phyloP scores from a whole-genome alignment of 2,888 invertebrate genomes.

The Schrankia costaestrigalis region DNA sequence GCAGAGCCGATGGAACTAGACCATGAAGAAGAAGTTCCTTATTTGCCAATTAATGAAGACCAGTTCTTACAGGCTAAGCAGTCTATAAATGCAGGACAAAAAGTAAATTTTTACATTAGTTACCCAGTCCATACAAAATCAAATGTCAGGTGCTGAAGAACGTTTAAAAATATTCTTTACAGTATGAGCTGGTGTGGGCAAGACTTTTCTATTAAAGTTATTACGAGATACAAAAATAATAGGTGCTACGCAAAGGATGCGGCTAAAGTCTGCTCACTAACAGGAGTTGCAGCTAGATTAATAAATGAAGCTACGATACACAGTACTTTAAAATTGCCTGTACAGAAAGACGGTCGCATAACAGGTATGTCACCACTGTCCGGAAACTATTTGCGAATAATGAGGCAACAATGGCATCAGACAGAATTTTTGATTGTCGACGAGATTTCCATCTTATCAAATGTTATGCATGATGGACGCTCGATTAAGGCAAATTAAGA shows the following conservation, averaged over 20 bases:
- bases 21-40: conserved; percentile 13
- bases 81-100: conserved; percentile 16
- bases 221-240: conserved; percentile 21
- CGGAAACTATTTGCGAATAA: conserved; percentile 26
- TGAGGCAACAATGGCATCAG: conserved; percentile 29
- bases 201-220: conserved; percentile 23
- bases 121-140: background rate
- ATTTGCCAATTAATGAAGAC: conserved; percentile 12
- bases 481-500: conserved; percentile 19
- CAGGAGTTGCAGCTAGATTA: conserved; percentile 39
- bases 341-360: conserved; percentile 33
- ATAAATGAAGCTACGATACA: conserved; percentile 19
- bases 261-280: conserved; percentile 35
- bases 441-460: conserved; percentile 36
- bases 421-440: conserved; percentile 32
- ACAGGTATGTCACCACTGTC: conserved; percentile 22
- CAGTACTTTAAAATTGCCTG: conserved; percentile 19
- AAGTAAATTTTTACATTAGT: background rate
- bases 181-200: conserved; percentile 18
- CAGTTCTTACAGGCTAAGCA: conserved; percentile 14
- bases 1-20: conserved; percentile 12
- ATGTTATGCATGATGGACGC: conserved; percentile 32
- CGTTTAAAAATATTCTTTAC: conserved; percentile 18
- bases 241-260: conserved; percentile 25
- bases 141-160: conserved; percentile 1